These are phyloP conservation scores for Tetramorium simillimum DNA, from an alignment of 1,140 invertebrate genomes.

Conservation along the genomic window DNA sequence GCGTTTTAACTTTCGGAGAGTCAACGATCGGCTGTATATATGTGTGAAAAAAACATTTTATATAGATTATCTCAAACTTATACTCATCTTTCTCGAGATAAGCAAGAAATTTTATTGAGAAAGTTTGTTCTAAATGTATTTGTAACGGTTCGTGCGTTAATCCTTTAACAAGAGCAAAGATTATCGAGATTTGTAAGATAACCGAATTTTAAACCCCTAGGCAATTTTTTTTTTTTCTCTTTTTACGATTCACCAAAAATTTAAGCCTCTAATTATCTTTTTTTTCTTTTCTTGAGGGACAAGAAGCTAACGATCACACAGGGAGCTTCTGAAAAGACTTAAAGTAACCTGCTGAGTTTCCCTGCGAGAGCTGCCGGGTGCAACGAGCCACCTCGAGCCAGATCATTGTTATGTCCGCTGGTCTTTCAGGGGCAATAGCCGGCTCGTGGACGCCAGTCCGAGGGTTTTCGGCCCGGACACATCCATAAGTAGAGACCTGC, in stretches of 20 bases:
- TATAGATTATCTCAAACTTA: neutral
- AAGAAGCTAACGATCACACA: neutral
- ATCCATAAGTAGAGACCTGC: slow-evolving; percentile 63
- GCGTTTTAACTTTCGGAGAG: neutral
- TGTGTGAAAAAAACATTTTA: neutral
- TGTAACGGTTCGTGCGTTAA: neutral
- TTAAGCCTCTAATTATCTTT: slow-evolving; percentile 47
- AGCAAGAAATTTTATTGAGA: neutral
- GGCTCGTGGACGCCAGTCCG: neutral
- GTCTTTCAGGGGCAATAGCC: slow-evolving; percentile 8
- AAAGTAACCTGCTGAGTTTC: slow-evolving; percentile 41
- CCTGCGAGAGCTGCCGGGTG: slow-evolving; percentile 17
- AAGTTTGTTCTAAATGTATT: neutral
- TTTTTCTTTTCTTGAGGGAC: neutral
- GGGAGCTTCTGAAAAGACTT: slow-evolving; percentile 24
- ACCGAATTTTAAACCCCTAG: slow-evolving; percentile 22
- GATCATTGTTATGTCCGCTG: slow-evolving; percentile 22
- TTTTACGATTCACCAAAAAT: neutral
- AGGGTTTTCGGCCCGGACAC: slow-evolving; percentile 19
- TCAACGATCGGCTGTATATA: neutral
- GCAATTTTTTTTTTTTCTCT: slow-evolving; percentile 30
- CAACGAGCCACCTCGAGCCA: neutral
- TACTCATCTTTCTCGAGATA: neutral
- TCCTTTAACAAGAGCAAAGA: neutral
- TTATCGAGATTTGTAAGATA: neutral